Percentiles rank a stretch among this genome's conserved stretches.
These are phyloP conservation scores for Carabus problematicus DNA, from an alignment of 2,888 invertebrate genomes.

Conservation along the genomic window DNA sequence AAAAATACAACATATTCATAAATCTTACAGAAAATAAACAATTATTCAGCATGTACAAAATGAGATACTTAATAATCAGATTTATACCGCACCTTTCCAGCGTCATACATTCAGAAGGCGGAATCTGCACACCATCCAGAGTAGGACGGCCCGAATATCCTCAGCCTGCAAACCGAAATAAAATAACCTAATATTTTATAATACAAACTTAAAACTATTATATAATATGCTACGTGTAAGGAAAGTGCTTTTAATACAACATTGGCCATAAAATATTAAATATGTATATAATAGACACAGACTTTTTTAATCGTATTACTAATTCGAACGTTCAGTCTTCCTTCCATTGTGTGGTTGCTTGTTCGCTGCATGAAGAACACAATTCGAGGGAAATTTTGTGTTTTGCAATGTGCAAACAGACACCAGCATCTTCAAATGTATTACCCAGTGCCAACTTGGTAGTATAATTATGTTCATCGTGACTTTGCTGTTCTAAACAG, in stretches of 20 bases:
- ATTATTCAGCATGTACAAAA: constrained; percentile 13
- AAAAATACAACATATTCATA: background rate
- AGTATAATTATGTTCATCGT: constrained; percentile 54
- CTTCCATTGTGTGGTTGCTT: constrained; percentile 54
- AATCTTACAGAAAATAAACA: background rate
- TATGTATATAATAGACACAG: constrained; percentile 49
- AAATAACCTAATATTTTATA: constrained; percentile 44
- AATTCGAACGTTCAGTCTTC: constrained; percentile 43
- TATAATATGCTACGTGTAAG: constrained; percentile 47
- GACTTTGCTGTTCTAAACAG: background rate
- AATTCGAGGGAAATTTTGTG: constrained; percentile 66
- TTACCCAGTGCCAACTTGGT: constrained; percentile 33
- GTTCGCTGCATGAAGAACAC: constrained; percentile 65
- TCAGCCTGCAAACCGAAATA: constrained; percentile 52
- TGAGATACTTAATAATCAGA: constrained; percentile 28
- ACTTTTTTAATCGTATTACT: constrained; percentile 50
- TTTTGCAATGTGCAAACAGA: constrained; percentile 66
- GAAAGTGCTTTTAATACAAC: constrained; percentile 49
- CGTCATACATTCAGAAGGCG: constrained; percentile 44
- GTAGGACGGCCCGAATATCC: constrained; percentile 33
- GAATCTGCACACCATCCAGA: constrained; percentile 48
- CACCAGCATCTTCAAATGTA: constrained; percentile 58
- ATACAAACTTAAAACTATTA: constrained; percentile 37
- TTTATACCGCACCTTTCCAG: constrained; percentile 39
- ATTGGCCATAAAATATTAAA: constrained; percentile 26